phyloP scores from a whole-genome alignment of 1,140 invertebrate species.

The Stegodyphus mimosarum region DNA sequence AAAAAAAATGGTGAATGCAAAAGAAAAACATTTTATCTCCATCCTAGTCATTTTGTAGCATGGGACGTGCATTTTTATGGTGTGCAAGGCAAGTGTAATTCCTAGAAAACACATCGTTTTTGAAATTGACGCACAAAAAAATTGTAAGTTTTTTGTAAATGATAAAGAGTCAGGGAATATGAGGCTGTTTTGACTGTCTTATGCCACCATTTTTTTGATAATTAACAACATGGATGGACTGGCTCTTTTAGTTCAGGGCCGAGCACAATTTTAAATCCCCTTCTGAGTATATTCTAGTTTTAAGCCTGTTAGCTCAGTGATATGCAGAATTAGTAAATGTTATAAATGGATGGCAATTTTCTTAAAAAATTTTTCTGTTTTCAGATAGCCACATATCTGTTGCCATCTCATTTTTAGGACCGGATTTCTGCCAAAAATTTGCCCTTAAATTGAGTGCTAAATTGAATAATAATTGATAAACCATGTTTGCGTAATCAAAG shows the following conservation, averaged over 20 bases:
- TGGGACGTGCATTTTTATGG: slow-evolving; percentile 43
- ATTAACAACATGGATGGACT: slow-evolving; percentile 25
- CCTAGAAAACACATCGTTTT: slow-evolving; percentile 23
- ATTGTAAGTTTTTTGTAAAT: slow-evolving; percentile 11
- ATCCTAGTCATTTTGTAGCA: slow-evolving; percentile 57
- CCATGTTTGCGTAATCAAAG: no score
- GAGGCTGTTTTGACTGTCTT: neutral
- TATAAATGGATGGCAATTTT: neutral
- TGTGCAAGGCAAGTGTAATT: slow-evolving; percentile 49
- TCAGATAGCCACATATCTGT: neutral
- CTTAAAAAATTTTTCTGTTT: neutral
- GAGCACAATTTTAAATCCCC: slow-evolving; percentile 44
- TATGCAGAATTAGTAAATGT: slow-evolving; percentile 1
- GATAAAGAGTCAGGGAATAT: slow-evolving; percentile 12
- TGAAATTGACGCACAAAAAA: slow-evolving; percentile 44
- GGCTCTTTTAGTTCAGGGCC: slow-evolving; percentile 33
- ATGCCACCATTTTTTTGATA: slow-evolving; percentile 35
- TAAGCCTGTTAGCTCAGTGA: slow-evolving; percentile 13
- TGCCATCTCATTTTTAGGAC: slow-evolving; percentile 9
- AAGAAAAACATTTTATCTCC: slow-evolving; percentile 12
- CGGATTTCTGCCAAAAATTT: neutral
- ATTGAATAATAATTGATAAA: no score
- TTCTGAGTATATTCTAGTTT: slow-evolving; percentile 1
- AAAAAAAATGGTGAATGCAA: neutral
- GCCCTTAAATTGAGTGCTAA: no score